Evolutionary conservation across 2,888 invertebrate genomes (phyloP).

Genomic region (Adelognathus sp.): DNA sequence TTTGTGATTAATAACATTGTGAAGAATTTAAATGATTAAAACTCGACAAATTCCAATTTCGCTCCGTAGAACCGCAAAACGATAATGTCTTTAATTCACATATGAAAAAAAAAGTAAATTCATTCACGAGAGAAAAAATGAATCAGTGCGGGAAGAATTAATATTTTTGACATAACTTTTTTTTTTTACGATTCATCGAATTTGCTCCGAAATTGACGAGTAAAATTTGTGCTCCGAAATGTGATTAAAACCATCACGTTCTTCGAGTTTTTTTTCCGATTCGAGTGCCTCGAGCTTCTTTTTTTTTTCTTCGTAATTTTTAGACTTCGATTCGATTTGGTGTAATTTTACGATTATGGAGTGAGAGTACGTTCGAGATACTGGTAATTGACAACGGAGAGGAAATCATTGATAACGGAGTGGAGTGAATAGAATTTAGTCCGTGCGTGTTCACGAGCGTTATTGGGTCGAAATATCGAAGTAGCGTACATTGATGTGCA

Average conservation of each 20-base stretch:
- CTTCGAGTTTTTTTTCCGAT: slow-evolving; percentile 25
- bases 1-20: no score
- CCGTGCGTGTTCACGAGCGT: no score
- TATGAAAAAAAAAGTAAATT: neutral
- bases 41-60: neutral
- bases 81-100: neutral
- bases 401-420: no score
- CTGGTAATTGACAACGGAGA: no score
- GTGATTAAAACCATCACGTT: slow-evolving; percentile 13
- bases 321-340: no score
- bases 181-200: neutral
- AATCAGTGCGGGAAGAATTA: slow-evolving; percentile 28
- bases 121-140: neutral
- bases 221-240: slow-evolving; percentile 32
- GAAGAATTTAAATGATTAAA: neutral
- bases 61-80: neutral
- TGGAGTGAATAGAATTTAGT: no score
- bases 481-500: neutral
- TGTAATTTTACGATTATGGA: no score
- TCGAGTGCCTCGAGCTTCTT: slow-evolving; percentile 41
- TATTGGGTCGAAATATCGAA: neutral
- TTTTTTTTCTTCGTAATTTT: neutral
- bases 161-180: slow-evolving; percentile 1
- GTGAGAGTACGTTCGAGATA: no score
- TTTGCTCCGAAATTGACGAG: neutral